Evolutionary conservation across 1,140 invertebrate species (phyloP), one percentile per base, ranked within the genome.

Genomic region (Solen grandis): DNA sequence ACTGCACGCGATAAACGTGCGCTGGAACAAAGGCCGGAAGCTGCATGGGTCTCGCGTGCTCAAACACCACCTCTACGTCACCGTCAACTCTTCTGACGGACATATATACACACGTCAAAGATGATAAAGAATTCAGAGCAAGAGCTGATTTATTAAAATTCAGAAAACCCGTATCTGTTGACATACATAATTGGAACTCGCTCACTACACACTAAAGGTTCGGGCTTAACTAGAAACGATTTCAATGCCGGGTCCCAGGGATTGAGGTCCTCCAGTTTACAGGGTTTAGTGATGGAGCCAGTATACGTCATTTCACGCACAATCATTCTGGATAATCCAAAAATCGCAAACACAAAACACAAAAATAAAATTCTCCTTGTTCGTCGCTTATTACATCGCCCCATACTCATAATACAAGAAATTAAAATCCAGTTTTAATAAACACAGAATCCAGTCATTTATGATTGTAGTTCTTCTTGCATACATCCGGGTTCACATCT

Each of bases 201-300:
- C 29, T 89, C 91, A 3, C 93, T 90, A 85, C 95, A 96, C 0
- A 91, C 70, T 35, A 94, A 92, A 55, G 94, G 94, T 70, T 93
- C 92, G 54, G 93, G 90, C 33, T 93, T 92, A 41, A 93, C 92
- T 22, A 95, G 93, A 77, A 94, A 93, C 31, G 92, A 89, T 79
- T 91, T 93, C 14, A 96, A 94, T 25, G 95, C 94, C 10, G 93
- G 88, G 79, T 97, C 95, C 60, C 94, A 94, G 0, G 96, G 94
- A 83, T 95, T 94, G 66, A 97, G 93, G 10, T 94, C 94, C 0
- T 96, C 96, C 83, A 97, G 96, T 2, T 94, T 94, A 89, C 97
- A 98, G 29, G 96, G 54, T 74, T 14, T 31, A 31, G 16, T n/a
- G n/a, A n/a, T n/a, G n/a, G n/a, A n/a, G n/a, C n/a, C n/a, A n/a